Conservation (phyloP, 1,140 invertebrate genomes). For the Bombus vancouverensis region DNA sequence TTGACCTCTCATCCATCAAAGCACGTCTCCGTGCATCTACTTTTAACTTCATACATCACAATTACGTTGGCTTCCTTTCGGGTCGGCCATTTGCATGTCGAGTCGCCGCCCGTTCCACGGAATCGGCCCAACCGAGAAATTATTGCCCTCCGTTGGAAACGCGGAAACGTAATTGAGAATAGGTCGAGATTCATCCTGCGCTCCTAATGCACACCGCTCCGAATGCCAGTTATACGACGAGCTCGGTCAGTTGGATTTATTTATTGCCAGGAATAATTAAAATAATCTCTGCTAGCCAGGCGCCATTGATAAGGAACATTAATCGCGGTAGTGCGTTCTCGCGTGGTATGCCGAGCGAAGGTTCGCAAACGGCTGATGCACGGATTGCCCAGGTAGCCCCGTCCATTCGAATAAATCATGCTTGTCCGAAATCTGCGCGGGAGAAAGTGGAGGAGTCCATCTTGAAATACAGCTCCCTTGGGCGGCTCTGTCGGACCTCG, state of each 20-base stretch:
- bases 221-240: neutral
- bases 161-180: constrained; percentile 19
- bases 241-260: neutral
- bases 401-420: constrained; percentile 41
- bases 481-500: neutral
- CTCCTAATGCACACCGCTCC: neutral
- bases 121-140: constrained; percentile 42
- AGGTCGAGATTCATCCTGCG: neutral
- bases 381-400: neutral
- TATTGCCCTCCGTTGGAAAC: constrained; percentile 38
- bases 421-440: constrained; percentile 50
- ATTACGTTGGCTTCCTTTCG: constrained; percentile 52
- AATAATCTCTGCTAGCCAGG: neutral
- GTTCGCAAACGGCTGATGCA: neutral
- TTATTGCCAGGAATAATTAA: constrained; percentile 11
- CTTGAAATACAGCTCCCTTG: constrained; percentile 48
- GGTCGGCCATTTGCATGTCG: constrained; percentile 48
- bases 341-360: too few species aligned
- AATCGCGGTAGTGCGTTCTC: constrained; percentile 5
- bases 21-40: constrained; percentile 62
- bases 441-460: constrained; percentile 45
- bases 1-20: constrained; percentile 67
- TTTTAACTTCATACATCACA: constrained; percentile 69
- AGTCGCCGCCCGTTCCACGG: constrained; percentile 30
- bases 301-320: constrained; percentile 26